Evolutionary conservation across 2,888 invertebrate species (phyloP), one percentile per base, ranked within the genome.

Genomic region (Podotricha telesiphe): DNA sequence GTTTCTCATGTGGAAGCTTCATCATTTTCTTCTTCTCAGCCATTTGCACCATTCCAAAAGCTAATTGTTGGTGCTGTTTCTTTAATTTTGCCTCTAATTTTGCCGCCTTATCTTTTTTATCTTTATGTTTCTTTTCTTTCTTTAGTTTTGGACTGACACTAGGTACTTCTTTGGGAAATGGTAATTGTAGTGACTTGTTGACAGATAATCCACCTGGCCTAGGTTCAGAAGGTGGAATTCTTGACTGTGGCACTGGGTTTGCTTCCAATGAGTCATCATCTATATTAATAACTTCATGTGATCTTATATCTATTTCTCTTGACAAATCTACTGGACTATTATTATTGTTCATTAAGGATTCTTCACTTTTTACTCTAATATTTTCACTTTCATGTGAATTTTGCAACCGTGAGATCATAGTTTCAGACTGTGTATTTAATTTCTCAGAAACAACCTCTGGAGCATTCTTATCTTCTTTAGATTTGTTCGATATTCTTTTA

Each of bases 401-500:
- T 68, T 91, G 89, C 81, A 89, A 81, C 82, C 90, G 87, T 85
- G 91, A 90, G 86, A 92, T 91, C 86, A 89, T 77, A 74, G 79
- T 75, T 76, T 91, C 89, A 84, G 88, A 85, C 77, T 86, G 88
- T 80, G 81, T 56, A 22, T 53, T 64, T 45, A 55, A 76, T 80
- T 88, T 91, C 70, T 91, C 89, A 76, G 84, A 80, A 69, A 86
- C 84, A 87, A 87, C 85, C 83, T 92, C 92, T 74, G 86, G 82
- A 83, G 83, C 78, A 73, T 68, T 79, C 81, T 93, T 94, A 78
- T 95, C 95, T 79, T 95, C 94, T 86, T 95, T 95, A 34, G 95
- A 94, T 85, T 96, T 96, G 81, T 95, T 95, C 71, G 97, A 95
- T 84, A 97, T 96, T 88, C 97, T 97, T 84, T 97, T 97, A 81